Evolutionary conservation across 2,113 vertebrate genomes (phyloP).

Genomic region (Scartelaos histophorus): DNA sequence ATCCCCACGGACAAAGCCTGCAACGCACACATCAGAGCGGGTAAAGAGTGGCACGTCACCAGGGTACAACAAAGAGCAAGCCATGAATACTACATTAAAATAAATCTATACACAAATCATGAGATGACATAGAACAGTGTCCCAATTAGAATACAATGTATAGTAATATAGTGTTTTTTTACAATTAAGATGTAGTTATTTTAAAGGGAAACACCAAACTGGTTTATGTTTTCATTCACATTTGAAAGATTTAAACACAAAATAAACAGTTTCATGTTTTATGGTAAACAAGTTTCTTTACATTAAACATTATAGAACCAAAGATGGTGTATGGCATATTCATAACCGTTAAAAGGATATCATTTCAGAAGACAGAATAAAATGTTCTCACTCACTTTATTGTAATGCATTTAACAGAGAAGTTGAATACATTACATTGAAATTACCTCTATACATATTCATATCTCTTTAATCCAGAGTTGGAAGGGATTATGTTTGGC

Average conservation of each 20-base stretch:
- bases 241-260: too few relatives aligned
- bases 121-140: not conserved
- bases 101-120: not conserved
- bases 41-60: not conserved
- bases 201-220: too few relatives aligned
- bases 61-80: not conserved
- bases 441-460: not conserved
- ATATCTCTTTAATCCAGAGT: not conserved
- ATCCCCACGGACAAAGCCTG: constrained; percentile 97
- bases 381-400: not conserved
- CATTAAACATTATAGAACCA: not conserved
- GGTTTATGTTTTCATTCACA: too few relatives aligned
- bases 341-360: not conserved
- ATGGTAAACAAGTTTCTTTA: too few relatives aligned
- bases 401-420: not conserved
- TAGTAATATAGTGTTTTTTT: too few relatives aligned
- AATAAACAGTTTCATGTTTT: too few relatives aligned
- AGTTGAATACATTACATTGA: not conserved
- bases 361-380: not conserved
- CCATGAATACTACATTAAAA: not conserved
- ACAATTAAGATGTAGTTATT: too few relatives aligned
- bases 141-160: not conserved
- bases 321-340: not conserved
- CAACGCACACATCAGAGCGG: constrained; percentile 19
- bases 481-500: too few relatives aligned